Evolutionary conservation across 2,888 invertebrate genomes (phyloP).

Genomic region (Orthosia cruda): DNA sequence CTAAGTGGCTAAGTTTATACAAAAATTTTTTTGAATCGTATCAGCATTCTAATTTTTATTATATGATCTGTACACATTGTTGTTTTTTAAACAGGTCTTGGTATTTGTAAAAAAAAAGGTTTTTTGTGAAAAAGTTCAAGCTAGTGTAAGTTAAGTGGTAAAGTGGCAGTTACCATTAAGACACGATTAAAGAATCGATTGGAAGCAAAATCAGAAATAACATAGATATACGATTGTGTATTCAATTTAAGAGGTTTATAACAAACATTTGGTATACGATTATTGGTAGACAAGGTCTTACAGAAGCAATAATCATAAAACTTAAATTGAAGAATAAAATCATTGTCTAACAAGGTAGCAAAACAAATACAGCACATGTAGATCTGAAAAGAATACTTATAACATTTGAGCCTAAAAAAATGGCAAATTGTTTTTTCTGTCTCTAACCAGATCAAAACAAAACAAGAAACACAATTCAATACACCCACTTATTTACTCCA

Average conservation of each 20-base stretch:
- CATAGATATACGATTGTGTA: background rate
- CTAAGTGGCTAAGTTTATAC: background rate
- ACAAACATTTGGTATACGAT: background rate
- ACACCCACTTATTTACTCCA: constrained; percentile 26
- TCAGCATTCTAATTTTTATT: background rate
- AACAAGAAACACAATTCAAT: constrained; percentile 25
- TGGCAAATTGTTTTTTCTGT: background rate
- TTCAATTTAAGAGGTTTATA: background rate
- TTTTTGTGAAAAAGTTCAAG: background rate
- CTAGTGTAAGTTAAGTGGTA: background rate
- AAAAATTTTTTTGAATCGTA: background rate
- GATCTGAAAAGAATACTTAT: too few relatives aligned
- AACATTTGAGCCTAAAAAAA: background rate
- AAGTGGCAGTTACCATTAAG: background rate
- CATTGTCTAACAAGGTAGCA: background rate
- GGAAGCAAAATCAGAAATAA: background rate
- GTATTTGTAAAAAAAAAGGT: too few relatives aligned
- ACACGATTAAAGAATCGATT: background rate
- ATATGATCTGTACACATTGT: too few relatives aligned
- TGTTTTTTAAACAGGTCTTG: background rate
- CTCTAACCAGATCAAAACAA: constrained; percentile 13
- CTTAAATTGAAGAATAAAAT: background rate
- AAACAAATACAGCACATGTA: background rate
- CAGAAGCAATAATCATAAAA: background rate
- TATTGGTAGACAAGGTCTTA: background rate